Base-by-base conservation (phyloP, 64 coral and sea anemone genomes). In the Stichodactyla helianthus region DNA sequence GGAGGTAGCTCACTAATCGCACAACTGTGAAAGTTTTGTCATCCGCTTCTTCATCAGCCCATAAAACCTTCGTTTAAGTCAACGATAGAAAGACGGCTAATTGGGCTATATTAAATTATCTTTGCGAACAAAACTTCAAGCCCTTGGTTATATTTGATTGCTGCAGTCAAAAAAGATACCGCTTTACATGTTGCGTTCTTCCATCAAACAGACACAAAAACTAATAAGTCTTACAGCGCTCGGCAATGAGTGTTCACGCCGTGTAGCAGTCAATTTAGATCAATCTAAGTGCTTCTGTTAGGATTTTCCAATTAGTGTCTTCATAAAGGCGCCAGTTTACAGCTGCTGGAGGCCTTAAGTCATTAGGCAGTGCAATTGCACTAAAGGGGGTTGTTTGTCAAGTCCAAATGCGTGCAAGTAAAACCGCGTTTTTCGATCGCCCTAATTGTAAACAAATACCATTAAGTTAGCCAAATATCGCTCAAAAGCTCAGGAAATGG, bases 371-470 rank as follows among this genome's bases (percentile, higher is more conserved):
- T 63, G 54, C 20, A 84, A 84, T 60, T 84, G 54, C 52, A 50
- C 83, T 54, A 74, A 54, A 84, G 83, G 83, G 83, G 83, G 78
- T 22, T 84, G 59, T 84, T 84, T 84, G 83, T 84, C 54, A 63
- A 84, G 55, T 52, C 83, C 83, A 63, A 84, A 84, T 63, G 83
- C 83, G 54, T 84, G 83, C 83, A 60, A 84, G 56, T 60, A 84
- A 84, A 84, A 84, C 83, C 59, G 83, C 53, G 55, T 84, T 84
- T 44, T 44, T 63, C 25, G 59, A 58, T 84, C 83, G 54, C 54
- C 83, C 31, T 84, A 84, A 84, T 84, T 84, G 83, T 60, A 84
- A 84, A 84, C 83, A 84, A 84, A 84, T 84, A 84, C 83, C 83
- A 84, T 84, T 84, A 84, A 84, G 83, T 84, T 84, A 60, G 83